These are phyloP conservation scores for Malacoraja senta DNA, from an alignment of 2,797 vertebrate genomes.

Conservation along the genomic window DNA sequence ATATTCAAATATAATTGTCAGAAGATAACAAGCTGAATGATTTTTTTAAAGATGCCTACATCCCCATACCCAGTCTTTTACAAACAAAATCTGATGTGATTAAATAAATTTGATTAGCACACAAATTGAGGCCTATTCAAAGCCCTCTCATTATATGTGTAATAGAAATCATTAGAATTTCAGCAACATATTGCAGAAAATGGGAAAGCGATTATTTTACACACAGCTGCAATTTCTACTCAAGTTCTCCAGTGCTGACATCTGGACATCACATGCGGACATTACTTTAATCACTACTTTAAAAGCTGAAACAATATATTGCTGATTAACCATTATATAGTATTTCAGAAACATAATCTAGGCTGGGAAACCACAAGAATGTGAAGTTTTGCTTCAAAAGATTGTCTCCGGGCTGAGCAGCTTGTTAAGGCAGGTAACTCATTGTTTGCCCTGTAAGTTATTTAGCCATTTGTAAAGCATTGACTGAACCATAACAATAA, in stretches of 20 bases:
- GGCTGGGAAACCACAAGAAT: not conserved
- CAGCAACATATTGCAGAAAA: not conserved
- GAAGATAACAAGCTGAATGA: not conserved
- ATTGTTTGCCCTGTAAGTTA: not conserved
- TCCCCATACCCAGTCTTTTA: not conserved
- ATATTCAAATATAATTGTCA: not conserved
- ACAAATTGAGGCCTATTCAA: not conserved
- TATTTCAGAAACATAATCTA: constrained; percentile 16
- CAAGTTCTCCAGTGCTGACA: not conserved
- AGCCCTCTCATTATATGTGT: not conserved
- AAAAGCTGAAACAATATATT: not conserved
- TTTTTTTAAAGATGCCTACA: too few species aligned
- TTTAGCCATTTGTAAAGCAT: not conserved
- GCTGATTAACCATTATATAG: not conserved
- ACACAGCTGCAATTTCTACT: constrained; percentile 28
- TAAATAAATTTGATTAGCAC: not conserved
- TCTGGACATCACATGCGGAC: not conserved
- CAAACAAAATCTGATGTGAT: not conserved
- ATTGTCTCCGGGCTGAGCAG: not conserved
- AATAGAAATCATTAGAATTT: not conserved
- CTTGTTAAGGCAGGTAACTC: not conserved
- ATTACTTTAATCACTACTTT: not conserved
- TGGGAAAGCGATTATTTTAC: not conserved
- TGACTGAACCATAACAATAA: not conserved
- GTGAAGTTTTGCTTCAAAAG: not conserved